Conservation (phyloP, 2,888 invertebrate genomes). For the Bimastos eiseni region DNA sequence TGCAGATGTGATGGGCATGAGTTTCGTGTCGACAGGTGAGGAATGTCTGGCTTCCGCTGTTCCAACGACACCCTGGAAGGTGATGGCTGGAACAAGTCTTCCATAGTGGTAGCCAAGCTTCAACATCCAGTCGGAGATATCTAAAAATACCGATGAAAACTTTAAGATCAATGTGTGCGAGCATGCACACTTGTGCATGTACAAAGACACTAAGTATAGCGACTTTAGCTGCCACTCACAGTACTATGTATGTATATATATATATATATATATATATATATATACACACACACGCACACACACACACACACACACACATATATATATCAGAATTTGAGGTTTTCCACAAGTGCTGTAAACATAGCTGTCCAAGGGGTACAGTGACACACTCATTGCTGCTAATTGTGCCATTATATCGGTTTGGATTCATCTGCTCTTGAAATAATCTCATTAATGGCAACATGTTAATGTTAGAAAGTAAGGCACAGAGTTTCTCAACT, state of each 20-base stretch:
- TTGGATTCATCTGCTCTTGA: neutral
- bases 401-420: too few species aligned
- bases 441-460: neutral
- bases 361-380: too few species aligned
- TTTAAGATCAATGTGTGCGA: neutral
- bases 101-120: conserved; percentile 83
- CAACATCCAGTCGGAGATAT: conserved; percentile 73
- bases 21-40: neutral
- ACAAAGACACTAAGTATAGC: too few species aligned
- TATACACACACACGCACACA: too few species aligned
- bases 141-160: neutral
- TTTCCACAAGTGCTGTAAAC: too few species aligned
- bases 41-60: neutral
- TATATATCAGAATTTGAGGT: too few species aligned
- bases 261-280: too few species aligned
- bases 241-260: too few species aligned
- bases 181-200: too few species aligned
- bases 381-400: neutral
- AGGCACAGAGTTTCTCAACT: neutral
- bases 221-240: too few species aligned
- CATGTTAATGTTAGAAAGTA: neutral
- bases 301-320: too few species aligned
- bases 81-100: conserved; percentile 74
- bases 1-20: conserved; percentile 55
- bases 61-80: neutral